These are phyloP conservation scores for Amniataba percoides DNA, from an alignment of 2,797 vertebrate genomes.

Conservation along the genomic window DNA sequence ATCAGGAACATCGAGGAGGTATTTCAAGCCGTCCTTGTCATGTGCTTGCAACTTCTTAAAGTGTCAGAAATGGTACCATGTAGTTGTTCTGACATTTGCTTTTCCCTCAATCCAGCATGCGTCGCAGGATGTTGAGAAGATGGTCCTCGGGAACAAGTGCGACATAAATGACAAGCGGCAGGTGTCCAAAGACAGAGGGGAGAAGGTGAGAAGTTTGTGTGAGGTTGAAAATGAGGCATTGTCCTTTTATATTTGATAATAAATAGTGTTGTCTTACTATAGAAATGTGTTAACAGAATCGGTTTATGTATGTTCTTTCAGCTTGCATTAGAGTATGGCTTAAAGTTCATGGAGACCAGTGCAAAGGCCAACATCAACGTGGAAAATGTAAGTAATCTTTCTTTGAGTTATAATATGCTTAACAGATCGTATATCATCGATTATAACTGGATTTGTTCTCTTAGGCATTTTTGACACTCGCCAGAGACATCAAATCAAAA, in stretches of 20 bases:
- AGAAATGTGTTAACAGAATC: not conserved
- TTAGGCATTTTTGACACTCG: conserved; percentile 96
- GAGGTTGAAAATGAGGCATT: not conserved
- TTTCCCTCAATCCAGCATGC: conserved; percentile 88
- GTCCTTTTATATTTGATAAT: not conserved
- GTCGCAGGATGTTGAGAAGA: conserved; percentile 96
- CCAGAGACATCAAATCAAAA: conserved; percentile 99
- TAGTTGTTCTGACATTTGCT: not conserved
- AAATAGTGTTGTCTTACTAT: not conserved
- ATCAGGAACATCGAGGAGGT: conserved; percentile 99
- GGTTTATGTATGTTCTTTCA: conserved; percentile 62
- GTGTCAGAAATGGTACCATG: not conserved
- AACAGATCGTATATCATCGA: not conserved
- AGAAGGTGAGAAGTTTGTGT: conserved; percentile 88
- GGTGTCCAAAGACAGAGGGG: conserved; percentile 94
- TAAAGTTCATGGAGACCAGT: conserved; percentile 99
- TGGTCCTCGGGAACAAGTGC: conserved; percentile 99
- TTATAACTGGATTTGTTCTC: conserved; percentile 33
- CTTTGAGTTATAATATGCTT: not conserved
- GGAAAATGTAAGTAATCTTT: conserved; percentile 91
- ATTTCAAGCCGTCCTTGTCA: conserved; percentile 3
- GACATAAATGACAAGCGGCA: conserved; percentile 98
- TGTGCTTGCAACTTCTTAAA: not conserved
- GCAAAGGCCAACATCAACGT: conserved; percentile 99
- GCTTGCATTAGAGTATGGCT: conserved; percentile 95